Conservation (phyloP, 2,888 invertebrate genomes). For the Eupsilia transversa region DNA sequence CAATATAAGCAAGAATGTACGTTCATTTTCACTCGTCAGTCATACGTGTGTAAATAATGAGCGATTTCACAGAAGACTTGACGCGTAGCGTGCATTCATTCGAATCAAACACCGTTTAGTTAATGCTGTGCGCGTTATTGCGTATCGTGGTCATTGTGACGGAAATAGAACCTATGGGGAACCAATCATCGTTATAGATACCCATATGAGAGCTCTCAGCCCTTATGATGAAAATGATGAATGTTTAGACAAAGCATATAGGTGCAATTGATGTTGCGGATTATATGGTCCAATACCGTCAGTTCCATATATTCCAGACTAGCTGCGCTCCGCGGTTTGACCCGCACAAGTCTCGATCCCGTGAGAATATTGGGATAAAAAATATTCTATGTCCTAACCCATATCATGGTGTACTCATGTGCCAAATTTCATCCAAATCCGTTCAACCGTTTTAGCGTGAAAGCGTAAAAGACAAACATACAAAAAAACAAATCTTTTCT, state of each 20-base stretch:
- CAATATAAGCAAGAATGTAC: neutral
- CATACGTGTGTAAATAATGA: conserved; percentile 25
- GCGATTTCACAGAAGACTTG: conserved; percentile 58
- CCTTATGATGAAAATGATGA: neutral
- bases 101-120: conserved; percentile 28
- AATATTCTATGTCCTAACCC: too few species aligned
- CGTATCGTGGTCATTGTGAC: conserved; percentile 40
- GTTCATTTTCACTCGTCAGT: conserved; percentile 16
- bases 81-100: conserved; percentile 48
- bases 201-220: neutral
- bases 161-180: conserved; percentile 25
- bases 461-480: too few species aligned
- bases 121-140: conserved; percentile 43
- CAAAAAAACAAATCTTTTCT: too few species aligned
- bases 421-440: too few species aligned
- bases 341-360: too few species aligned
- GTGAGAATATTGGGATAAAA: too few species aligned
- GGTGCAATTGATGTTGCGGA: neutral
- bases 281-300: neutral
- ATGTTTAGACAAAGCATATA: neutral
- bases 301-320: neutral
- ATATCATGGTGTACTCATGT: too few species aligned
- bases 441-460: too few species aligned
- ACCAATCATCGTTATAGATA: conserved; percentile 9
- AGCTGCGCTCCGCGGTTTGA: too few species aligned